phyloP scores from a whole-genome alignment of 2,113 vertebrate species.

The Megalops atlanticus region DNA sequence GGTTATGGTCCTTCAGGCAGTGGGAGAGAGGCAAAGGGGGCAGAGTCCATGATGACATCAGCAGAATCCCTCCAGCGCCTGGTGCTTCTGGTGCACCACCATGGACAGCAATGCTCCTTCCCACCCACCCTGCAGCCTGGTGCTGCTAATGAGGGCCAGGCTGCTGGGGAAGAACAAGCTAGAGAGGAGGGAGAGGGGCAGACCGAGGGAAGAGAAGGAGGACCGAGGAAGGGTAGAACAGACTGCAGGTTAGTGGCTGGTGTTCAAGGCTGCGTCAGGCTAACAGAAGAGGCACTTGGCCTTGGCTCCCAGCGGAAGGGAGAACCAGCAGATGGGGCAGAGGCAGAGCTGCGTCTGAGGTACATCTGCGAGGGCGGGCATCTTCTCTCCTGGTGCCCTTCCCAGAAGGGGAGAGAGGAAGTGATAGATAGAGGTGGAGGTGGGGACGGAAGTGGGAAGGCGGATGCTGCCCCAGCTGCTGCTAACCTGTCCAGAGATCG shows the following conservation, averaged over 20 bases:
- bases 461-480: background rate
- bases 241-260: conserved; percentile 38
- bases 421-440: background rate
- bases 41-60: conserved; percentile 15
- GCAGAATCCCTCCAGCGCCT: conserved; percentile 32
- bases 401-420: background rate
- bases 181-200: conserved; percentile 9
- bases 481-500: background rate
- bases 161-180: background rate
- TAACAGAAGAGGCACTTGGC: background rate
- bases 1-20: conserved; percentile 9
- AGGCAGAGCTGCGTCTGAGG: conserved; percentile 29
- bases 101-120: conserved; percentile 36
- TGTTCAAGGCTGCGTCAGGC: conserved; percentile 10
- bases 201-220: background rate
- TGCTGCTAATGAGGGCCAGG: background rate
- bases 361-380: conserved; percentile 42
- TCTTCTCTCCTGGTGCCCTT: conserved; percentile 35
- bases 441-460: background rate
- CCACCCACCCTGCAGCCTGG: conserved; percentile 31
- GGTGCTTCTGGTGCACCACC: conserved; percentile 36
- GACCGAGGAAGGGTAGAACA: conserved; percentile 2
- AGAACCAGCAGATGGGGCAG: conserved; percentile 4
- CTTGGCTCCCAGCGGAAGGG: conserved; percentile 20
- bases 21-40: background rate